Conservation (phyloP, 1,140 invertebrate genomes). For the Drosophila santomea region DNA sequence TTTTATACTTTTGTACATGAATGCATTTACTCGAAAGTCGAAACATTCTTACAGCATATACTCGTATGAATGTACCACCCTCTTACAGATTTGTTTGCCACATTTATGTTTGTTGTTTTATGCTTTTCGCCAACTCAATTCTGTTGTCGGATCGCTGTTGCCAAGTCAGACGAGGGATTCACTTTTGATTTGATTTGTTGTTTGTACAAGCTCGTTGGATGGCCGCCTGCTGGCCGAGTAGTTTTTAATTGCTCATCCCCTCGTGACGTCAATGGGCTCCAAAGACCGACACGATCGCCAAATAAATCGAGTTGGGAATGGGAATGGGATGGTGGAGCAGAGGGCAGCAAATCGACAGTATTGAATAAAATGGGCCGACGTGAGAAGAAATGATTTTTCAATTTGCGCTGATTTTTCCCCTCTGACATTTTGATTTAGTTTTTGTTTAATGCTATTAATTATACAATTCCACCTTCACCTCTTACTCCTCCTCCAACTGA, state of each 20-base stretch:
- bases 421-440: constrained; percentile 73
- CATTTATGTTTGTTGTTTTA: constrained; percentile 41
- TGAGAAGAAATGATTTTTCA: constrained; percentile 69
- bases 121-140: constrained; percentile 24
- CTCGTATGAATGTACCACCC: background rate
- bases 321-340: constrained; percentile 3
- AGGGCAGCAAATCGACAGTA: constrained; percentile 1
- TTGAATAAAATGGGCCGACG: constrained; percentile 43
- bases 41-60: background rate
- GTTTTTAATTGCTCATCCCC: constrained; percentile 70
- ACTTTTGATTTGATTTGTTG: constrained; percentile 63
- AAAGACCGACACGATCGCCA: constrained; percentile 26
- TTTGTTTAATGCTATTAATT: constrained; percentile 80
- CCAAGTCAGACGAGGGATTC: constrained; percentile 29
- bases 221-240: constrained; percentile 63
- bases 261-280: constrained; percentile 69
- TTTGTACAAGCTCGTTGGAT: constrained; percentile 52
- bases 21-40: background rate
- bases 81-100: constrained; percentile 20
- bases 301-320: background rate
- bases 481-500: background rate
- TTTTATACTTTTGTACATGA: background rate
- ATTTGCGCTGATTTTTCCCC: constrained; percentile 45
- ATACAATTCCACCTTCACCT: constrained; percentile 47
- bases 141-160: constrained; percentile 12